Conservation (phyloP, 35 echinoderm and acorn worm genomes). For the Amphiura filiformis region DNA sequence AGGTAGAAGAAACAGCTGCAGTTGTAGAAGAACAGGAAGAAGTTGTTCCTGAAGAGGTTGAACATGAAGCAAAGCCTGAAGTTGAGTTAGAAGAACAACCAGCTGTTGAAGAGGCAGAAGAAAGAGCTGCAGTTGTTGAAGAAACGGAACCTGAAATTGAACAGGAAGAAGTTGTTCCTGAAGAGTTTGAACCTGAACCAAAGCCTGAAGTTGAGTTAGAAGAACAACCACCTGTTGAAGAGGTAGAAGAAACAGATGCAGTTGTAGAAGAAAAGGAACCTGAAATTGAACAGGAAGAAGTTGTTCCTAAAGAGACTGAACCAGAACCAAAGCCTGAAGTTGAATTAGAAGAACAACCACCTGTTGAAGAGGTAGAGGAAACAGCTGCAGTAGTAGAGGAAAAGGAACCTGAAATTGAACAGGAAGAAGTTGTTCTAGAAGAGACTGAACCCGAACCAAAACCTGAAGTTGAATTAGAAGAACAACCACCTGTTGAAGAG, state of each 20-base stretch:
- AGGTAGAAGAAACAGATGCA: neutral
- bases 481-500: slow-evolving; percentile 1
- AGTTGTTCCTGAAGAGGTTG: neutral
- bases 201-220: neutral
- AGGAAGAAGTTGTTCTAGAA: slow-evolving; percentile 13
- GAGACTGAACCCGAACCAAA: slow-evolving; percentile 8
- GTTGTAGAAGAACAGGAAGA: slow-evolving; percentile 1
- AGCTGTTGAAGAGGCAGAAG: slow-evolving; percentile 14
- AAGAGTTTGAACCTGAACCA: slow-evolving; percentile 19
- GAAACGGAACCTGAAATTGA: slow-evolving; percentile 36
- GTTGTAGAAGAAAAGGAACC: slow-evolving; percentile 8
- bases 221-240: neutral
- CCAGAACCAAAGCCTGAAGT: neutral
- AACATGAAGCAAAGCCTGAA: slow-evolving; percentile 9
- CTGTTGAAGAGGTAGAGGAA: neutral
- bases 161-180: slow-evolving; percentile 13
- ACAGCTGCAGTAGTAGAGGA: neutral
- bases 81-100: slow-evolving; percentile 33
- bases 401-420: slow-evolving; percentile 1
- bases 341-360: neutral
- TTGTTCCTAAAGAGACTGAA: slow-evolving; percentile 17
- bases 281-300: neutral
- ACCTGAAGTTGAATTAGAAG: slow-evolving; percentile 17
- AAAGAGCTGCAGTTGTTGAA: neutral
- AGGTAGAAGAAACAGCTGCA: neutral